Base-by-base conservation (phyloP, 1,140 invertebrate genomes). In the Ylistrum balloti region DNA sequence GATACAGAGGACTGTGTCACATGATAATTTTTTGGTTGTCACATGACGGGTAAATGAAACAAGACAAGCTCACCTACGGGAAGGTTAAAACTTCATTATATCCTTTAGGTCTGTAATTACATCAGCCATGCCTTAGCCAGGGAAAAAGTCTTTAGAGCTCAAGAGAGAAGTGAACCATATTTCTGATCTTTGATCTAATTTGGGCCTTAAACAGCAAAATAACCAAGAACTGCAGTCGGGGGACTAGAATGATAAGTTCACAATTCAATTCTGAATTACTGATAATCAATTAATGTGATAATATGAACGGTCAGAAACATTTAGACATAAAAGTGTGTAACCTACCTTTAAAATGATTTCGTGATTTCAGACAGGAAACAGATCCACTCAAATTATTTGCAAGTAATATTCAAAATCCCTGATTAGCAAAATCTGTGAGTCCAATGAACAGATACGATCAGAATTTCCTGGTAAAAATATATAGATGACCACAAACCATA, bases 141-240 rank as follows among this genome's bases (percentile, higher is more conserved):
- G n/a, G n/a, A n/a, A n/a, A n/a, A 74, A 74, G 56, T 74, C 28
- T 74, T 74, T n/a, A 9, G 56, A 74, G 56, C 56, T 74, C 56
- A 74, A 74, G 56, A 74, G 56, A 74, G 56, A 74, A 74, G 56
- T 28, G 56, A 74, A 74, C n/a, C n/a, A 28, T 74, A 74, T 74
- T 74, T 74, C n/a, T 74, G 56, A 74, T 74, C 56, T 1, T 9
- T 74, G 56, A 74, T 74, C 56, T 74, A 74, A 74, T 74, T 74
- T 74, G n/a, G 22, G 11, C 56, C 56, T 74, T 22, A 74, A 17
- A n/a, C 56, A 5, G 22, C 22, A 5, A 74, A n/a, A n/a, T n/a
- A n/a, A n/a, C n/a, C 56, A 74, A 74, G 9, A 74, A 38, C 5
- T 38, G 35, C 13, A 7, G 5, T 38, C 56, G 7, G 22, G 28